phyloP scores from a whole-genome alignment of 2,113 vertebrate species.

The Hassar affinis region DNA sequence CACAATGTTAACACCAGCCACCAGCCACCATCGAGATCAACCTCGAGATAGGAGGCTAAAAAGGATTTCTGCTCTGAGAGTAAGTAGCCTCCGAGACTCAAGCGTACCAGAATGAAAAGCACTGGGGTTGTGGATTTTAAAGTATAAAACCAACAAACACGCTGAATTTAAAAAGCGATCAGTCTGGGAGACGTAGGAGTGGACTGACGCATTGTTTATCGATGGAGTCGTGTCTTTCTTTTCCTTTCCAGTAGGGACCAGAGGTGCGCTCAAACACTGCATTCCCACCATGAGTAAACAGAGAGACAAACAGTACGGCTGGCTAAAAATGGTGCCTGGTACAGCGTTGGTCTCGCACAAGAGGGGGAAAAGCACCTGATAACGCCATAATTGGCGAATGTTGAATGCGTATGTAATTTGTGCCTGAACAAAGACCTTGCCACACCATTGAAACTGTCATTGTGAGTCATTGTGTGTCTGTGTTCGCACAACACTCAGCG shows the following conservation, averaged over 20 bases:
- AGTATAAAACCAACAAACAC: conserved; percentile 36
- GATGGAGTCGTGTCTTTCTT: conserved; percentile 48
- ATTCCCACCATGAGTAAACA: conserved; percentile 89
- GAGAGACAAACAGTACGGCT: conserved; percentile 77
- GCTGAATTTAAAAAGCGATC: conserved; percentile 60
- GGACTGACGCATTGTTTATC: conserved; percentile 60
- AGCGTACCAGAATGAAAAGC: conserved; percentile 4
- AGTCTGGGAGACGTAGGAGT: conserved; percentile 51
- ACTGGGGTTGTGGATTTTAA: background rate
- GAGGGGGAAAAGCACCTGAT: conserved; percentile 60
- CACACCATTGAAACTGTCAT: conserved; percentile 66
- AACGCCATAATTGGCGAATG: conserved; percentile 71
- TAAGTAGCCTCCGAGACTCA: conserved; percentile 32
- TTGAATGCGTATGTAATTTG: conserved; percentile 67
- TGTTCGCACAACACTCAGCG: conserved; percentile 50
- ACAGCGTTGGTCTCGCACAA: conserved; percentile 70
- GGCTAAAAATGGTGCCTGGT: conserved; percentile 79
- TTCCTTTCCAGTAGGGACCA: conserved; percentile 54
- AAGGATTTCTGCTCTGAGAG: conserved; percentile 14
- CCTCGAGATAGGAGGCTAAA: conserved; percentile 42
- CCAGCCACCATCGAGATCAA: conserved; percentile 55
- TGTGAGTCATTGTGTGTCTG: conserved; percentile 68
- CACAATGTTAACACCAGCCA: conserved; percentile 49
- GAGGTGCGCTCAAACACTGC: conserved; percentile 59
- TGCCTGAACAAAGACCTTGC: conserved; percentile 67